A percentile compares a stretch with the other conserved stretches of the same genome.
Conservation (phyloP, 1,140 invertebrate genomes). For the Penaeus chinensis region DNA sequence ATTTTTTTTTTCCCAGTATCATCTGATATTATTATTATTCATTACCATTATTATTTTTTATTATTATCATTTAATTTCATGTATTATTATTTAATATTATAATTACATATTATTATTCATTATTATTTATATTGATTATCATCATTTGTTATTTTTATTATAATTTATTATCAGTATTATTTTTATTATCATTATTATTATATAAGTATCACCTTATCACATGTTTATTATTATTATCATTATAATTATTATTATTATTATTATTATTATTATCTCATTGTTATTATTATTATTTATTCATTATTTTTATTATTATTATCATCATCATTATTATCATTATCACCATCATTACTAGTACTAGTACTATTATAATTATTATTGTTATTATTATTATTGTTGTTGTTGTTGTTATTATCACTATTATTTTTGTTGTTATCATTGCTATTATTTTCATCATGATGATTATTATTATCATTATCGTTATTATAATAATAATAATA, state of each 20-base stretch:
- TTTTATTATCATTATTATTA: not conserved
- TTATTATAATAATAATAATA: no score
- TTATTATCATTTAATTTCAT: no score
- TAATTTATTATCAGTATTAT: not conserved
- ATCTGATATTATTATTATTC: not conserved
- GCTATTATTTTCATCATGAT: no score
- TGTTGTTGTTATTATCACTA: not conserved
- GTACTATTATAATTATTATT: not conserved
- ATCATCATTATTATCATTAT: not conserved
- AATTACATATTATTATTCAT: not conserved
- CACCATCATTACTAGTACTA: not conserved
- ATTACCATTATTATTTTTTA: no score
- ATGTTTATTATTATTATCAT: no score
- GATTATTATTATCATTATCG: not conserved
- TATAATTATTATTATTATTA: no score
- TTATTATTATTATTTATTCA: conserved; percentile 2
- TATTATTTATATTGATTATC: not conserved
- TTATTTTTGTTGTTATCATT: no score
- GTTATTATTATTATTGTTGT: not conserved
- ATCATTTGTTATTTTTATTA: not conserved
- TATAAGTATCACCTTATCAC: not conserved
- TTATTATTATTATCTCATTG: not conserved
- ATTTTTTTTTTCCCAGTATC: no score
- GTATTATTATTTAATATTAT: not conserved
- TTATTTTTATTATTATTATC: not conserved